phyloP scores from a whole-genome alignment of 2,113 vertebrate genomes.

The Spea multiplicata region DNA sequence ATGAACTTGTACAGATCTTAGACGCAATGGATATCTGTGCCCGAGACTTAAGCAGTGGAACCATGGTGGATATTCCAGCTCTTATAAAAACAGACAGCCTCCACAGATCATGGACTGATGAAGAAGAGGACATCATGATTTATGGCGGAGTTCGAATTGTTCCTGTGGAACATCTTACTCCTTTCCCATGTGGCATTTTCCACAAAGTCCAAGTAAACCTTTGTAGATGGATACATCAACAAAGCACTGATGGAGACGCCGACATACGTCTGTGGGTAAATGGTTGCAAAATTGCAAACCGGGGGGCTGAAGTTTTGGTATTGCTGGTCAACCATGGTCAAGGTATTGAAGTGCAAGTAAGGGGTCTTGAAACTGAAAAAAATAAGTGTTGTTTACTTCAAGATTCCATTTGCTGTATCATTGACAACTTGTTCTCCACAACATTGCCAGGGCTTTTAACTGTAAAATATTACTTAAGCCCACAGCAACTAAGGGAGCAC shows the following conservation, averaged over 20 bases:
- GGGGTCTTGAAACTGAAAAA: slow-evolving; percentile 82
- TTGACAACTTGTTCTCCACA: slow-evolving; percentile 86
- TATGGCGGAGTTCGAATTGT: slow-evolving; percentile 91
- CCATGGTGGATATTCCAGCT: slow-evolving; percentile 94
- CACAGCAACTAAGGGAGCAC: slow-evolving; percentile 91
- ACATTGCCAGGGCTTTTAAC: slow-evolving; percentile 89
- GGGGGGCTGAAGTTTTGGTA: slow-evolving; percentile 83
- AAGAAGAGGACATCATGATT: slow-evolving; percentile 80
- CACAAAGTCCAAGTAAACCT: slow-evolving; percentile 97
- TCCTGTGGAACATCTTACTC: slow-evolving; percentile 89
- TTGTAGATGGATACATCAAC: slow-evolving; percentile 94
- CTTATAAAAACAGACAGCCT: slow-evolving; percentile 92
- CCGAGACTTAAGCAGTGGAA: slow-evolving; percentile 81
- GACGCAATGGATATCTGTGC: slow-evolving; percentile 97
- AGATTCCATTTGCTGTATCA: slow-evolving; percentile 89
- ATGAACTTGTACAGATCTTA: slow-evolving; percentile 92
- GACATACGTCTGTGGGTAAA: slow-evolving; percentile 92
- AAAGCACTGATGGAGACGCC: slow-evolving; percentile 80
- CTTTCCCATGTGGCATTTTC: slow-evolving; percentile 94
- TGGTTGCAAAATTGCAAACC: slow-evolving; percentile 83
- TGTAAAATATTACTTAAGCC: slow-evolving; percentile 91
- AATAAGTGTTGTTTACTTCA: slow-evolving; percentile 87
- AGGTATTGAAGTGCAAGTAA: slow-evolving; percentile 90
- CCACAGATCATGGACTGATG: slow-evolving; percentile 92
- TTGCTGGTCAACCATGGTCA: slow-evolving; percentile 96